phyloP scores from a whole-genome alignment of 2,113 vertebrate species.

The Syngnathus scovelli region DNA sequence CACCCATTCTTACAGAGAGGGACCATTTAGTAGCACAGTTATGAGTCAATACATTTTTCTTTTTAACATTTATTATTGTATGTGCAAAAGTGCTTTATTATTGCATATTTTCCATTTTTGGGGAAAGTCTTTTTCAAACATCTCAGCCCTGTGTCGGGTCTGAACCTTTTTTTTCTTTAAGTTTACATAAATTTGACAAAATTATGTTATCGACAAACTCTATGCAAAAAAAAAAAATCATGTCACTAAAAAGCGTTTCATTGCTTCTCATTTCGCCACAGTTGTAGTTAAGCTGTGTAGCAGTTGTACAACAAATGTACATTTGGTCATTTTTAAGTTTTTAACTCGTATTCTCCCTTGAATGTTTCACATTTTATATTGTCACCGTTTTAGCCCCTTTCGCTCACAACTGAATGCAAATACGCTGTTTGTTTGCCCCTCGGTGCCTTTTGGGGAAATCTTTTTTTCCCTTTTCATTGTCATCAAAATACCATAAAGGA shows the following conservation, averaged over 20 bases:
- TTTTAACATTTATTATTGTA: slow-evolving; percentile 27
- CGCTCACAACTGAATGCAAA: slow-evolving; percentile 21
- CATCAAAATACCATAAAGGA: not conserved
- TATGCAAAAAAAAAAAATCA: slow-evolving; percentile 1
- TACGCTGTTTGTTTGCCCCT: slow-evolving; percentile 66
- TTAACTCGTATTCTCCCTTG: slow-evolving; percentile 14
- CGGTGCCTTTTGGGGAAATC: slow-evolving; percentile 80
- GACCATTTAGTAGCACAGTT: slow-evolving; percentile 26
- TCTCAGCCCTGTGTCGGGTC: slow-evolving; percentile 52
- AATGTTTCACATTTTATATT: slow-evolving; percentile 16
- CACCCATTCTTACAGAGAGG: slow-evolving; percentile 3
- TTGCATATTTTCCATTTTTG: slow-evolving; percentile 61
- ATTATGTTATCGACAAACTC: not conserved
- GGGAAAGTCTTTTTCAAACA: slow-evolving; percentile 42
- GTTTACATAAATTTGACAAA: not conserved
- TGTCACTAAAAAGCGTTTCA: not conserved
- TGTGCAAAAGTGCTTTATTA: slow-evolving; percentile 18
- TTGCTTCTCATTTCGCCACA: slow-evolving; percentile 2
- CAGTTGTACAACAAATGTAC: not conserved
- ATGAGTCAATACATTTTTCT: slow-evolving; percentile 17
- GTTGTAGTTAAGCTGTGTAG: not conserved
- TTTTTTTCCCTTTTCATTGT: slow-evolving; percentile 28
- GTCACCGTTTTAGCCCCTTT: slow-evolving; percentile 33
- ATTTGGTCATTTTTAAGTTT: not conserved
- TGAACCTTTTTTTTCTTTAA: slow-evolving; percentile 9